phyloP scores from a whole-genome alignment of 2,888 invertebrate species.

The Pyrrhia umbra region DNA sequence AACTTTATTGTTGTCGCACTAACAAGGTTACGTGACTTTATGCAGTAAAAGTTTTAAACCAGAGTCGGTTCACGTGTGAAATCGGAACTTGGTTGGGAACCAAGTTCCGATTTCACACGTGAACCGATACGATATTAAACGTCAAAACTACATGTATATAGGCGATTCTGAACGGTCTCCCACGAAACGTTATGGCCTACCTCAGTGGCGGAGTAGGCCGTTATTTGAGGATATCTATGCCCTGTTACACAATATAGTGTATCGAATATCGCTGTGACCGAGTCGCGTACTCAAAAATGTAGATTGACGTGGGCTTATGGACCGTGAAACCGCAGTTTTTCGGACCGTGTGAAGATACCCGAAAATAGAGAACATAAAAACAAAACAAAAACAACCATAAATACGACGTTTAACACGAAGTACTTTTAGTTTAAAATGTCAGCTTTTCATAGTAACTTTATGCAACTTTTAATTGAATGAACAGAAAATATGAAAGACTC shows the following conservation, averaged over 20 bases:
- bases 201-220: slow-evolving; percentile 79
- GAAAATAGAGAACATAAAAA: slow-evolving; percentile 43
- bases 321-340: slow-evolving; percentile 80
- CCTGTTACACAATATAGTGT: slow-evolving; percentile 74
- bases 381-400: slow-evolving; percentile 26
- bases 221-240: slow-evolving; percentile 77
- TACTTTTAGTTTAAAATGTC: slow-evolving; percentile 40
- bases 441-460: slow-evolving; percentile 31
- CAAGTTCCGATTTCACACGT: too few relatives aligned
- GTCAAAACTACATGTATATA: slow-evolving; percentile 73
- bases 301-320: slow-evolving; percentile 76
- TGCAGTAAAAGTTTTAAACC: slow-evolving; percentile 70
- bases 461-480: slow-evolving; percentile 59
- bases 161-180: slow-evolving; percentile 74
- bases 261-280: slow-evolving; percentile 77
- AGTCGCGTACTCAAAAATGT: slow-evolving; percentile 72
- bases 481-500: slow-evolving; percentile 49
- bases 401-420: slow-evolving; percentile 21
- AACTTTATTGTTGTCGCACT: slow-evolving; percentile 58
- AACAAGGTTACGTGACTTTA: slow-evolving; percentile 72
- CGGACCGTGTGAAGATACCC: slow-evolving; percentile 63
- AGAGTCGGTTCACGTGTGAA: slow-evolving; percentile 76
- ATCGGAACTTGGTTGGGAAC: slow-evolving; percentile 78
- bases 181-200: slow-evolving; percentile 79
- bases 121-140: slow-evolving; percentile 79